Evolutionary conservation across 1,140 invertebrate genomes (phyloP).

Genomic region (Drosophila mauritiana): DNA sequence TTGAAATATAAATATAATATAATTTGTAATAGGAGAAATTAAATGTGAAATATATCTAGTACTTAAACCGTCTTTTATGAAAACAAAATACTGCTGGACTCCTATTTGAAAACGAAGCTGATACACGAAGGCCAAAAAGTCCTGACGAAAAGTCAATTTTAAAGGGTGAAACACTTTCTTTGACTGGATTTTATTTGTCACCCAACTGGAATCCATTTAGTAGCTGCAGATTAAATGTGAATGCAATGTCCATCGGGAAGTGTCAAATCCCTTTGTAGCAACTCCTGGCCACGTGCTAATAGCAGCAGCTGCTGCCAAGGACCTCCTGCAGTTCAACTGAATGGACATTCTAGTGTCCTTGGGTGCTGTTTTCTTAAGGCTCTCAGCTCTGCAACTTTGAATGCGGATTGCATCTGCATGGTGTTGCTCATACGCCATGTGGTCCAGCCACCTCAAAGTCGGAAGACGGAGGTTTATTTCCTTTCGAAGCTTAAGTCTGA

Average conservation of each 20-base stretch:
- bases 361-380: slow-evolving; percentile 38
- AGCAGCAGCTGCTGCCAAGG: slow-evolving; percentile 33
- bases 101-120: too few relatives aligned
- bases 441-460: slow-evolving; percentile 3
- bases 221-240: slow-evolving; percentile 36
- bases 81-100: too few relatives aligned
- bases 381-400: slow-evolving; percentile 42
- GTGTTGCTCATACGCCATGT: slow-evolving; percentile 46
- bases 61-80: too few relatives aligned
- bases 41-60: too few relatives aligned
- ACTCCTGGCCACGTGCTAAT: slow-evolving; percentile 38
- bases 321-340: slow-evolving; percentile 38
- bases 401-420: slow-evolving; percentile 29
- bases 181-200: slow-evolving; percentile 31
- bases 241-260: slow-evolving; percentile 33
- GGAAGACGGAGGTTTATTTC: slow-evolving; percentile 35
- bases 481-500: slow-evolving; percentile 13
- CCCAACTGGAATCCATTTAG: slow-evolving; percentile 25
- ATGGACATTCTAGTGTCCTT: slow-evolving; percentile 35
- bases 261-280: slow-evolving; percentile 37
- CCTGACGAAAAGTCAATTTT: slow-evolving; percentile 17
- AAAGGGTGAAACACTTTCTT: slow-evolving; percentile 6
- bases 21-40: too few relatives aligned
- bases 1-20: too few relatives aligned
- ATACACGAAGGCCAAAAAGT: background rate